Conservation (phyloP, 2,113 vertebrate species). For the Syngnathus floridae region DNA sequence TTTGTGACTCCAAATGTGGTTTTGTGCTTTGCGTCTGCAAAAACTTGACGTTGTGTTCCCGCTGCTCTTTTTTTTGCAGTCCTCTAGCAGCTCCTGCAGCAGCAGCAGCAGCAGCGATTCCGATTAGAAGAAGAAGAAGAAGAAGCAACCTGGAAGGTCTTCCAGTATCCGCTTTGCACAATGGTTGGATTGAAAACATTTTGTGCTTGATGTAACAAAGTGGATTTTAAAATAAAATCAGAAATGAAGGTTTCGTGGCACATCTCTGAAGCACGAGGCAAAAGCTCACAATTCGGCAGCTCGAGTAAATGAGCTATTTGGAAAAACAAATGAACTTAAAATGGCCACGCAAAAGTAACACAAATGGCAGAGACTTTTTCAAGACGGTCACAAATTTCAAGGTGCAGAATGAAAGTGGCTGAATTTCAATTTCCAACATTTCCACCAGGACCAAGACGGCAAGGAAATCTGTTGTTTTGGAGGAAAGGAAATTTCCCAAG, state of each 20-base stretch:
- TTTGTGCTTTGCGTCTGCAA: background rate
- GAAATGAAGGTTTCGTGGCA: background rate
- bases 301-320: no score
- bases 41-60: background rate
- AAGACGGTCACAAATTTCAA: background rate
- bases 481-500: background rate
- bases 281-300: no score
- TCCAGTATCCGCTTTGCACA: background rate
- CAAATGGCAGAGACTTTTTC: background rate
- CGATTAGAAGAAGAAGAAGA: conserved; percentile 42
- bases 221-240: background rate
- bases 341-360: no score
- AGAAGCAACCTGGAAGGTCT: background rate
- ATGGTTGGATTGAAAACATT: background rate
- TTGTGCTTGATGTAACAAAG: background rate
- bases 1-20: background rate
- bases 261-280: no score
- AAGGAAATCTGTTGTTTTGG: background rate
- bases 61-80: conserved; percentile 20
- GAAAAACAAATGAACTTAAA: no score
- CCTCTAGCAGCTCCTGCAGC: conserved; percentile 57
- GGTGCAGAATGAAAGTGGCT: background rate
- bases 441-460: background rate
- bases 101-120: conserved; percentile 56
- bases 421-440: background rate